Evolutionary conservation across 2,888 invertebrate genomes (phyloP).

Genomic region (Apantesis nais): DNA sequence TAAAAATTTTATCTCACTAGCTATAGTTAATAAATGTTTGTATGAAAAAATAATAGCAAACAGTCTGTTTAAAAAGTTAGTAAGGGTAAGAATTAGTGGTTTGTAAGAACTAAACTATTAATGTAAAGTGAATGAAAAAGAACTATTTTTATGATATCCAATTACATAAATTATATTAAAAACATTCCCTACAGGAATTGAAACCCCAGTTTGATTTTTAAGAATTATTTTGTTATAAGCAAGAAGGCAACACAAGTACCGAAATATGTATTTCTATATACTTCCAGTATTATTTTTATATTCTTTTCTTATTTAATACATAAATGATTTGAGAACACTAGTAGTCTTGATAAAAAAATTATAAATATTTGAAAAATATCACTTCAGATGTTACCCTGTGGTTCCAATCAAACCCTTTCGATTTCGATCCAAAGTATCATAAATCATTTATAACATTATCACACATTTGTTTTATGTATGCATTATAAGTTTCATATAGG

Average conservation of each 20-base stretch:
- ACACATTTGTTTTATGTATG: not conserved
- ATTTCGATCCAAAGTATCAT: not conserved
- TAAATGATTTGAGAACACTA: not conserved
- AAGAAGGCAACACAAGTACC: not conserved
- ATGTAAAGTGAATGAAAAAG: not conserved
- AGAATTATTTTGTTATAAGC: not conserved
- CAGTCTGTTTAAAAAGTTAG: not conserved
- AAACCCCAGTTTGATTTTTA: not conserved
- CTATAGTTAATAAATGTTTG: not conserved
- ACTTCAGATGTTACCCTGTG: not conserved
- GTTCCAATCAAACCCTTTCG: not conserved
- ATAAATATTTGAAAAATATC: not conserved
- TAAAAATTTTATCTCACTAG: slow-evolving; percentile 7
- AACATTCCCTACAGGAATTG: not conserved
- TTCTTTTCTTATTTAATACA: not conserved
- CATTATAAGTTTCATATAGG: not conserved
- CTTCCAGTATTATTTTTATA: not conserved
- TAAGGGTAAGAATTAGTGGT: not conserved
- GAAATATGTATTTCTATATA: not conserved
- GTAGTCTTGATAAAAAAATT: not conserved
- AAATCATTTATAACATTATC: not conserved
- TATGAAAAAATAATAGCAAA: not conserved
- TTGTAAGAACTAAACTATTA: not conserved
- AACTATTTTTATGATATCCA: not conserved
- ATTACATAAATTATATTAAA: not conserved